Percentiles rank a stretch among this genome's conserved stretches.
phyloP scores from a whole-genome alignment of 2,888 invertebrate genomes.

The Azorinus chamasolen region DNA sequence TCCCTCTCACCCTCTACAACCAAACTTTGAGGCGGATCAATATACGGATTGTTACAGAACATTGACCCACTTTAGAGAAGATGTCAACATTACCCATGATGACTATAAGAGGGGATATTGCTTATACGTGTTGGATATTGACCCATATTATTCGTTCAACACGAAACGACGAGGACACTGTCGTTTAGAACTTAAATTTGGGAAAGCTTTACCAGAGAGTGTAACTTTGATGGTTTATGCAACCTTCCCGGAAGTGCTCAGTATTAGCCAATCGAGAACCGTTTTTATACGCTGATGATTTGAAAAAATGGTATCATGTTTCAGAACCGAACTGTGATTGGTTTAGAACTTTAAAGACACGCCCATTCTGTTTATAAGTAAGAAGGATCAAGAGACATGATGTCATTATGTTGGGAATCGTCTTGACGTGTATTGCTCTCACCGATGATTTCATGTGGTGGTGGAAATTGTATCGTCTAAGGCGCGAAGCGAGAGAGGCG shows the following conservation, averaged over 20 bases:
- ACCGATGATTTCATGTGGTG: too few species aligned
- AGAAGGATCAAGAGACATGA: too few species aligned
- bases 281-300: neutral
- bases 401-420: too few species aligned
- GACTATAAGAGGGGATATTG: conserved; percentile 45
- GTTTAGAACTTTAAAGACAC: too few species aligned
- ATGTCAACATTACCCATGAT: conserved; percentile 26
- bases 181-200: conserved; percentile 47
- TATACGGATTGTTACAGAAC: conserved; percentile 49
- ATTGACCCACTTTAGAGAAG: conserved; percentile 23
- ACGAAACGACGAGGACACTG: conserved; percentile 42
- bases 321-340: too few species aligned
- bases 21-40: conserved; percentile 26
- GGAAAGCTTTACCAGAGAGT: conserved; percentile 41
- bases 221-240: conserved; percentile 50
- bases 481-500: too few species aligned
- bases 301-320: too few species aligned
- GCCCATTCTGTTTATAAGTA: too few species aligned
- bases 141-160: conserved; percentile 32
- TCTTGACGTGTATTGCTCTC: too few species aligned
- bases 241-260: conserved; percentile 38
- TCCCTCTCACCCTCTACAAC: conserved; percentile 28
- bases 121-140: conserved; percentile 36
- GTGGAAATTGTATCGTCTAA: too few species aligned
- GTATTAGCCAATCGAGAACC: conserved; percentile 13